Conservation (phyloP, 2,113 vertebrate species). For the Prolemur simus region DNA sequence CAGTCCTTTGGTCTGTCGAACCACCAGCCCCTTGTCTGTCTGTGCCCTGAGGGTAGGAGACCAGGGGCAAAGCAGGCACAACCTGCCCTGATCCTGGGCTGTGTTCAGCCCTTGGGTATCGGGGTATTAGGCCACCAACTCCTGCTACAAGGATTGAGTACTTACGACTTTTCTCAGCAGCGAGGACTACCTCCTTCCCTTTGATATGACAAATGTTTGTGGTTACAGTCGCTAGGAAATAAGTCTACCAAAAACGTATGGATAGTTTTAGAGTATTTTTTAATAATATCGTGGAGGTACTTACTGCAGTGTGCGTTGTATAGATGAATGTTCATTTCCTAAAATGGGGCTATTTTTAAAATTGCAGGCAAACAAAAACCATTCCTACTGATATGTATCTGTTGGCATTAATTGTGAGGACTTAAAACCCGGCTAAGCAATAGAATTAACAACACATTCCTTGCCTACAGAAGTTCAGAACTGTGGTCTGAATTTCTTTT, state of each 20-base stretch:
- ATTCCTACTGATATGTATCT: not conserved
- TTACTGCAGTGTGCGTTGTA: not conserved
- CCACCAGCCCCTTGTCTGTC: not conserved
- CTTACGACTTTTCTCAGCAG: not conserved
- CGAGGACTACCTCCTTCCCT: not conserved
- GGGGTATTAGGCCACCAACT: not conserved
- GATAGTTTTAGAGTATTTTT: not conserved
- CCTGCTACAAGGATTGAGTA: not conserved
- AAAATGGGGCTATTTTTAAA: not conserved
- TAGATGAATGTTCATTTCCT: not conserved
- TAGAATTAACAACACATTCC: not conserved
- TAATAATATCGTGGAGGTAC: not conserved
- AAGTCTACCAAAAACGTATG: not conserved
- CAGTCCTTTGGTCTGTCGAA: not conserved
- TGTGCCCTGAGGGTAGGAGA: not conserved
- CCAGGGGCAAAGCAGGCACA: not conserved
- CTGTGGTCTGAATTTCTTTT: not conserved
- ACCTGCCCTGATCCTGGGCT: too few relatives aligned
- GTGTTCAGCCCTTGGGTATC: not conserved
- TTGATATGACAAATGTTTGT: not conserved
- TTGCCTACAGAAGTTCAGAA: not conserved
- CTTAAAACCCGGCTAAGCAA: not conserved
- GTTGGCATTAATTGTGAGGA: not conserved
- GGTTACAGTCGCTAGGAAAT: not conserved
- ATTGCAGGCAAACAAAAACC: not conserved